Percentiles rank a stretch among this genome's conserved stretches.
Conservation (phyloP, 2,113 vertebrate genomes). For the Mobula birostris region DNA sequence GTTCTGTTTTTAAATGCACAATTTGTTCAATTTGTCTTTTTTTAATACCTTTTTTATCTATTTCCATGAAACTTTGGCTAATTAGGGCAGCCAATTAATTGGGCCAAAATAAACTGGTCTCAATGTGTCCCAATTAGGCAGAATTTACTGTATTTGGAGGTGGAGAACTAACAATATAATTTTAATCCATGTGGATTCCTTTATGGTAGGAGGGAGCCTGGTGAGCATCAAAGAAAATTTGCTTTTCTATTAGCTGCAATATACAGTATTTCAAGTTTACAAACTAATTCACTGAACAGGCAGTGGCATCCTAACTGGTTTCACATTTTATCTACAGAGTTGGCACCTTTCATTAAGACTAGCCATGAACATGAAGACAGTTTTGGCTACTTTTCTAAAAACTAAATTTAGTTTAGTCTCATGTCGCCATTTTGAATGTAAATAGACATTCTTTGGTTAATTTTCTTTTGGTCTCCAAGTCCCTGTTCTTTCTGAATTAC, state of each 20-base stretch:
- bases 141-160: too few species aligned
- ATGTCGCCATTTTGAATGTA: background rate
- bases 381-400: background rate
- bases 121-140: too few species aligned
- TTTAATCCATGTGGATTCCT: background rate
- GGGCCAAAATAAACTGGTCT: too few species aligned
- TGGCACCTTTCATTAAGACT: background rate
- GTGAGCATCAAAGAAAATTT: too few species aligned
- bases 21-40: too few species aligned
- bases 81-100: too few species aligned
- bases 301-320: background rate
- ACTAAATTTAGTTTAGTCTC: background rate
- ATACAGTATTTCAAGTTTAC: background rate
- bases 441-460: background rate
- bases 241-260: background rate
- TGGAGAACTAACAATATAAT: background rate
- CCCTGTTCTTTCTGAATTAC: background rate
- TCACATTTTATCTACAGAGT: background rate
- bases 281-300: background rate
- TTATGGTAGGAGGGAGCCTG: background rate
- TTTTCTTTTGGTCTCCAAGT: background rate
- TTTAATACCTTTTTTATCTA: too few species aligned
- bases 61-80: too few species aligned
- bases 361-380: background rate
- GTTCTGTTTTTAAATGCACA: too few species aligned